Evolutionary conservation across 2,113 vertebrate genomes (phyloP), one percentile per base, ranked within the genome.

Genomic region (Lethenteron camtschaticum): DNA sequence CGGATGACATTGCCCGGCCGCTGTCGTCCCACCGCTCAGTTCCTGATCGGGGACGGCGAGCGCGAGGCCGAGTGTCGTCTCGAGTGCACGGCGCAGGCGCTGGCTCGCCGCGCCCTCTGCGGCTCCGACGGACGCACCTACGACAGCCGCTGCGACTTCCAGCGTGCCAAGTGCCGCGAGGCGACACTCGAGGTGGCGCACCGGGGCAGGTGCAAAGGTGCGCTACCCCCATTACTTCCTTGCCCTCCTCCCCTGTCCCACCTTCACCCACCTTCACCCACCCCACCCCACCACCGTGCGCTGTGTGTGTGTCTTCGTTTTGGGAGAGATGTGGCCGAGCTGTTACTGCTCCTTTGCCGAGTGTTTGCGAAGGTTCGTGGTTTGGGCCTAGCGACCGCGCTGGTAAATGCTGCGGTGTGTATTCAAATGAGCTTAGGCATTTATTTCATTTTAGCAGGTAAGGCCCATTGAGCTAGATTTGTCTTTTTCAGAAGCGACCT

Each of bases 141-240:
- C 0, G 92, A 96, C 70, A 90, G 85, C 0, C 83, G 78, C 83
- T 99, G 94, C 2, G 91, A 99, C 69, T 87, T 89, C 79, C 91
- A 95, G 84, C 83, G 84, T 80, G 94, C 91, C 57, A 89, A 88
- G 57, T 99, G 94, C 82, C 86, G 85, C 13, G 89, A 97, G 69
- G 79, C 81, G 1, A 77, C 78, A 0, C 84, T 97, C 71, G 79
- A 81, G 0, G 79, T 88, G 69, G 81, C 82, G 0, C 82, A 94
- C 60, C 85, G 90, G 0, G 89, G 92, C 14, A 81, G 84, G 9
- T 99, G 94, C 82, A 88, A 85, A 90, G 91, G 94, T 95, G 76
- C 73, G 80, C 59, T 18, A 14, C 59, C 59, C 59, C 16, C 59
- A 13, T 63, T 3, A 3, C 16, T 18, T 63, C 59, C 1, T 7